Evolutionary conservation across 2,797 vertebrate species (phyloP), one percentile per base, ranked within the genome.

Genomic region (Falco biarmicus): DNA sequence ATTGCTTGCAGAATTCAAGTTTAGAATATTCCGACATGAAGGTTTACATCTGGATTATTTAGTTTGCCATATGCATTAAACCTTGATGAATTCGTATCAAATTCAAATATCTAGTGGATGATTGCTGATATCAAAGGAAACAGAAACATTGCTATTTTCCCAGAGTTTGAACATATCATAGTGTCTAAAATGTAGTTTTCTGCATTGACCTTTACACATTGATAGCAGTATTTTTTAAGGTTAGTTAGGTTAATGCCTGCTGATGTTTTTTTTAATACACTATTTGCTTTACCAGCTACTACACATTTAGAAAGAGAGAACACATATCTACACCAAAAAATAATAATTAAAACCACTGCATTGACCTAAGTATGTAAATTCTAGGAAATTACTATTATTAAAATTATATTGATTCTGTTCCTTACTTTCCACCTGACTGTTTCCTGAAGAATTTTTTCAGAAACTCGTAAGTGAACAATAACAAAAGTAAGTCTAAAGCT

Each of bases 341-440:
- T 12, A 84, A 14, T 21, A 37, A 53, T 43, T 59, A 57, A 68
- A 13, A 11, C 0, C 43, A 39, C 2, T 21, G 20, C n/a, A 48
- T 34, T 53, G 81, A 47, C 15, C 15, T 45, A 63, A 34, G 29
- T 13, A 26, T 15, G 6, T 48, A 12, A 69, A 29, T 81, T 88
- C 34, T 77, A 53, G 34, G 34, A 78, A 64, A 73, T 60, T 53
- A 29, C 32, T 78, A 15, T 69, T 60, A 71, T 63, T 63, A 68
- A 81, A 53, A 48, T 51, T 54, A 50, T 41, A 28, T 64, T 34
- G 17, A 78, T 29, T 82, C 56, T 74, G 9, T 54, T 93, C 29
- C 37, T 59, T 69, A 41, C 20, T 73, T 68, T 53, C 29, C 24
- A 2, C 25, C 20, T 0, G 0, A 7, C 25, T 31, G 5, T 51